phyloP scores from a whole-genome alignment of 2,888 invertebrate genomes.

The Elegia similella region DNA sequence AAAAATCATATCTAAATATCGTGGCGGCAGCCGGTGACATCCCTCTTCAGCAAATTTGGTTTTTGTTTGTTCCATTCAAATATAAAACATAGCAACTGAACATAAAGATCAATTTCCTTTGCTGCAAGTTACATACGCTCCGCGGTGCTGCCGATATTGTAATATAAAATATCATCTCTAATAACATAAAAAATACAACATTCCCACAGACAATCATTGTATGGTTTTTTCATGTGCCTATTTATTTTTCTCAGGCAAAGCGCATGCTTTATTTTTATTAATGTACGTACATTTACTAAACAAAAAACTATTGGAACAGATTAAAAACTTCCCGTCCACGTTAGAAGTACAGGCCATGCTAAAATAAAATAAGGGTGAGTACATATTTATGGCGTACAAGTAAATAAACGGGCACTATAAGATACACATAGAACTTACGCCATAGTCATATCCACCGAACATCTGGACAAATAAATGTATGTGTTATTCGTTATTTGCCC shows the following conservation, averaged over 20 bases:
- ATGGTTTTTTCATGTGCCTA: too few species aligned
- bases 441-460: conserved; percentile 81
- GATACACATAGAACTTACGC: conserved; percentile 69
- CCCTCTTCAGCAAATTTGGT: too few species aligned
- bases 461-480: conserved; percentile 71
- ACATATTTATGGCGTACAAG: conserved; percentile 38
- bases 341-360: conserved; percentile 21
- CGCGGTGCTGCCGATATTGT: too few species aligned
- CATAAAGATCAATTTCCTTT: too few species aligned
- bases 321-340: conserved; percentile 8
- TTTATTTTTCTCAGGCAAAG: background rate
- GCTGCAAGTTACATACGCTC: too few species aligned
- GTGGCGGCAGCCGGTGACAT: too few species aligned
- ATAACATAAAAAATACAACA: too few species aligned
- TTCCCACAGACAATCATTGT: too few species aligned
- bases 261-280: background rate
- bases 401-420: conserved; percentile 36
- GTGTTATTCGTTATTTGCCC: conserved; percentile 6
- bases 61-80: too few species aligned
- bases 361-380: conserved; percentile 20
- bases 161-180: too few species aligned
- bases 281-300: background rate
- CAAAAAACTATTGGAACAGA: background rate
- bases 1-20: too few species aligned
- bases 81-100: too few species aligned